Conservation (phyloP, 2,797 vertebrate genomes). For the Cyprinodon diabolis region DNA sequence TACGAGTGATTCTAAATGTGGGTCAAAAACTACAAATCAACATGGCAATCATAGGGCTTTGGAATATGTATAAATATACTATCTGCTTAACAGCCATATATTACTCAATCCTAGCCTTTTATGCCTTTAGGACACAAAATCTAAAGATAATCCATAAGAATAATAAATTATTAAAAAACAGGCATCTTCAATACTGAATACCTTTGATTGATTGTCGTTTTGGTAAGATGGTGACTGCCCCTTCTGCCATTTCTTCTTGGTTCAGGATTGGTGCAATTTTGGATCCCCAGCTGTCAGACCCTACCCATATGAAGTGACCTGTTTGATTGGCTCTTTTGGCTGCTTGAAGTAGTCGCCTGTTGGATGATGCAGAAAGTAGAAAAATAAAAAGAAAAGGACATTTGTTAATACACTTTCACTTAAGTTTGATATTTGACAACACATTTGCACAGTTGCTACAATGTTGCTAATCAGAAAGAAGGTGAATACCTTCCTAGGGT, state of each 20-base stretch:
- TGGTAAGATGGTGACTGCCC: slow-evolving; percentile 92
- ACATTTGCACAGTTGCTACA: not conserved
- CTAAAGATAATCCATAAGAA: too few relatives aligned
- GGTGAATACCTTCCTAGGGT: not conserved
- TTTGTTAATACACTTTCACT: not conserved
- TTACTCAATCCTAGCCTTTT: too few relatives aligned
- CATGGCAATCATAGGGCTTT: too few relatives aligned
- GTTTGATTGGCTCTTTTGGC: slow-evolving; percentile 94
- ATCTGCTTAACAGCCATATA: too few relatives aligned
- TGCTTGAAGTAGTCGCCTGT: slow-evolving; percentile 89
- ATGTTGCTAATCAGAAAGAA: not conserved
- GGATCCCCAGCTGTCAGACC: slow-evolving; percentile 96
- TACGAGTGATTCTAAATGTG: too few relatives aligned
- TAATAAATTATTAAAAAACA: too few relatives aligned
- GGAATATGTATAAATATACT: too few relatives aligned
- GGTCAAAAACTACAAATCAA: too few relatives aligned
- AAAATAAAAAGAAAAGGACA: not conserved
- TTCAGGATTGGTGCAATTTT: slow-evolving; percentile 91
- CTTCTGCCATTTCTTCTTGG: slow-evolving; percentile 93
- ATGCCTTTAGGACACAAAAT: too few relatives aligned
- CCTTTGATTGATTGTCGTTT: slow-evolving; percentile 92
- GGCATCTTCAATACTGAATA: slow-evolving; percentile 52
- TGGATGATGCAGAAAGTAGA: slow-evolving; percentile 26
- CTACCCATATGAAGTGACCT: slow-evolving; percentile 96
- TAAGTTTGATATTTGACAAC: not conserved